Evolutionary conservation across 2,797 vertebrate species (phyloP).

Genomic region (Natrix natrix): DNA sequence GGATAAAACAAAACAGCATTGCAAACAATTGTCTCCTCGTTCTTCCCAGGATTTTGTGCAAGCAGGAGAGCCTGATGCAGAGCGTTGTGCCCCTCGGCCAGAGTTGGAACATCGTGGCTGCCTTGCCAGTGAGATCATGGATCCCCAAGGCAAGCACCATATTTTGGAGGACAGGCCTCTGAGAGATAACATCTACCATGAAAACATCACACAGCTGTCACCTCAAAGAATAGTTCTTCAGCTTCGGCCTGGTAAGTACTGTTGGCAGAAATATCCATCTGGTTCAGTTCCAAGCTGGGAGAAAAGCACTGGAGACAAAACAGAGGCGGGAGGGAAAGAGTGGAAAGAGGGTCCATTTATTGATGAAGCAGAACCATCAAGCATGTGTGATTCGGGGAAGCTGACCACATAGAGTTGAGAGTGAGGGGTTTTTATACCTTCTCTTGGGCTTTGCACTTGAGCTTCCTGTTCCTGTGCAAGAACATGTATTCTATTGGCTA

Average conservation of each 20-base stretch:
- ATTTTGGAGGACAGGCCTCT: slow-evolving; percentile 62
- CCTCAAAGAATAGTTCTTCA: slow-evolving; percentile 70
- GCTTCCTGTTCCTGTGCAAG: too few species aligned
- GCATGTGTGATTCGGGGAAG: too few species aligned
- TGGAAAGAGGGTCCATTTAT: too few species aligned
- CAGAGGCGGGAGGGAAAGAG: too few species aligned
- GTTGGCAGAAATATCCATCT: too few species aligned
- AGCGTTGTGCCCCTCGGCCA: slow-evolving; percentile 67
- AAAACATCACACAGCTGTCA: slow-evolving; percentile 70
- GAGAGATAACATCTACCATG: slow-evolving; percentile 40
- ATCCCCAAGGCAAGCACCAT: slow-evolving; percentile 44
- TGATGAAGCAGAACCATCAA: too few species aligned
- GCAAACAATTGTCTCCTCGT: not conserved
- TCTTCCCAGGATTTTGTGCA: slow-evolving; percentile 71
- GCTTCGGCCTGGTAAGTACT: slow-evolving; percentile 69
- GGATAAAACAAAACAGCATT: not conserved
- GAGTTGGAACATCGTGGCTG: slow-evolving; percentile 69
- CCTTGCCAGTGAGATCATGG: slow-evolving; percentile 46
- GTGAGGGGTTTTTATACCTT: too few species aligned
- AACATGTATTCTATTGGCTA: too few species aligned
- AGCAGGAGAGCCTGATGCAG: slow-evolving; percentile 63
- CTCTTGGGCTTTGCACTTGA: too few species aligned
- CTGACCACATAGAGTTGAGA: too few species aligned
- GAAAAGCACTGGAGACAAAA: too few species aligned
- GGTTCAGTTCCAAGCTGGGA: too few species aligned